Evolutionary conservation across 2,797 vertebrate genomes (phyloP).

Genomic region (Cynopterus sphinx): DNA sequence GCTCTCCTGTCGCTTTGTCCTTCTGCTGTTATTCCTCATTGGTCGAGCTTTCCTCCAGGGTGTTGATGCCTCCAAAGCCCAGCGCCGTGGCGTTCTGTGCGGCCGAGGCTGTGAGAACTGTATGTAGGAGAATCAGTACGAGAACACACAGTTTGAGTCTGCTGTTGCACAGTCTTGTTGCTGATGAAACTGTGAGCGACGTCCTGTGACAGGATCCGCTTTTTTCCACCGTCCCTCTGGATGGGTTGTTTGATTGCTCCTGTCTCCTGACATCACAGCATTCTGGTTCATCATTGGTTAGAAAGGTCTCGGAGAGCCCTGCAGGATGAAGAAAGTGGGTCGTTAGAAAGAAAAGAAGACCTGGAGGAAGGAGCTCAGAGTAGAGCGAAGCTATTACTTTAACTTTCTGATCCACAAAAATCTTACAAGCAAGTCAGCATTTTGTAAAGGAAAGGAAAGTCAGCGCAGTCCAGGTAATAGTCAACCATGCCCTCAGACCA

Average conservation of each 20-base stretch:
- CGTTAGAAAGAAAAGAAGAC: fast-evolving
- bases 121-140: slow-evolving; percentile 97
- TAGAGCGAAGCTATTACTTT: fast-evolving
- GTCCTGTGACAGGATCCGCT: slow-evolving; percentile 95
- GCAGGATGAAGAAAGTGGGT: slow-evolving; percentile 66
- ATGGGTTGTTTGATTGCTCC: slow-evolving; percentile 89
- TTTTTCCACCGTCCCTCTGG: slow-evolving; percentile 91
- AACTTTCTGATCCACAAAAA: not conserved
- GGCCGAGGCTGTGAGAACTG: slow-evolving; percentile 96
- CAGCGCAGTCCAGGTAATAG: fast-evolving
- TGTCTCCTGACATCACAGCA: slow-evolving; percentile 98
- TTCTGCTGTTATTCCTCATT: slow-evolving; percentile 88
- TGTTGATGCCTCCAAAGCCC: slow-evolving; percentile 90
- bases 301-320: slow-evolving; percentile 97
- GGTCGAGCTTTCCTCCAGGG: slow-evolving; percentile 94
- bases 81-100: slow-evolving; percentile 95
- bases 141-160: slow-evolving; percentile 98
- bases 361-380: fast-evolving
- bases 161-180: slow-evolving; percentile 96
- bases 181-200: slow-evolving; percentile 94
- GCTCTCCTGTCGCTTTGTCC: slow-evolving; percentile 53
- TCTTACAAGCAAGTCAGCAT: fast-evolving
- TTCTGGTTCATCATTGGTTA: slow-evolving; percentile 93
- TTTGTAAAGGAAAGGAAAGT: not conserved
- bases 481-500: not conserved